Conservation (phyloP, 2,113 vertebrate species). For the Phyllostomus discolor region DNA sequence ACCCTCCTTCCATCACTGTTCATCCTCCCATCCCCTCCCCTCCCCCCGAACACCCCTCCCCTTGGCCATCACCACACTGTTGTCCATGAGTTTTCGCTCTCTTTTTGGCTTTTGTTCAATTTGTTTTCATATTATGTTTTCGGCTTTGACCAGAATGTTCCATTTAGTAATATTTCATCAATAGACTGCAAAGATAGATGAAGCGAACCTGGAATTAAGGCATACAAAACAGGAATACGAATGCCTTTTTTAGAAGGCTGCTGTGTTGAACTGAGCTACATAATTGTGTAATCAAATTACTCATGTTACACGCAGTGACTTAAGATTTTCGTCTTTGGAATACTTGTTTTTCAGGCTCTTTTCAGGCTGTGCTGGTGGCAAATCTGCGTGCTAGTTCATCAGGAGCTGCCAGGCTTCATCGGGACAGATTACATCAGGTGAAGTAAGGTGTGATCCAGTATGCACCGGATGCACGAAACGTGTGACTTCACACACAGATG, state of each 20-base stretch:
- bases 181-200: constrained; percentile 19
- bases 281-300: constrained; percentile 20
- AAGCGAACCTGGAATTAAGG: constrained; percentile 9
- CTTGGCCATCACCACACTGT: background rate
- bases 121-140: background rate
- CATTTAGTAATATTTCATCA: constrained; percentile 28
- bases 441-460: background rate
- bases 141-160: background rate
- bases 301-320: background rate
- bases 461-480: background rate
- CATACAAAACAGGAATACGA: background rate
- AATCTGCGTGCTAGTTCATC: background rate
- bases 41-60: too few relatives aligned
- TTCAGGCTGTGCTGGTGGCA: background rate
- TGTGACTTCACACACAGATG: background rate
- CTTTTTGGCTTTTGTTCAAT: background rate
- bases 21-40: background rate
- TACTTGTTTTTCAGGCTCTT: background rate
- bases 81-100: background rate
- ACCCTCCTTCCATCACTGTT: background rate
- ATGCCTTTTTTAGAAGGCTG: background rate
- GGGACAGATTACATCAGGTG: background rate
- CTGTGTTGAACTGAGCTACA: background rate
- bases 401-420: background rate
- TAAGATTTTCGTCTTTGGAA: background rate